These are phyloP conservation scores for Deroplatys truncata DNA, from an alignment of 2,888 invertebrate genomes.

Conservation along the genomic window DNA sequence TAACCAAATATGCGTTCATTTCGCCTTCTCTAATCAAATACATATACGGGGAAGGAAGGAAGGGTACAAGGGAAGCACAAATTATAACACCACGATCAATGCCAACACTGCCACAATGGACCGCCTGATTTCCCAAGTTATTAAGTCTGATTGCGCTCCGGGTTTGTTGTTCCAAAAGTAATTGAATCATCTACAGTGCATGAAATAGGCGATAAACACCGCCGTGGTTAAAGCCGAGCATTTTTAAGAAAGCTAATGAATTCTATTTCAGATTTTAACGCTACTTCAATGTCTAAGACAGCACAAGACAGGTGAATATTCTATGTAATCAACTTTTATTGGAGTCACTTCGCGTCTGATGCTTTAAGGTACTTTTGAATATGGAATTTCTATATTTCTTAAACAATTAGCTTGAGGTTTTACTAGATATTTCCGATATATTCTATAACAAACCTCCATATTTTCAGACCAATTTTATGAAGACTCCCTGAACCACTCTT, in stretches of 20 bases:
- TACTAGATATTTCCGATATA: too few species aligned
- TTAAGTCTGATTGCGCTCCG: not conserved
- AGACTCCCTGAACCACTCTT: too few species aligned
- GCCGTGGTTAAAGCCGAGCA: not conserved
- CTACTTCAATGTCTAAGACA: not conserved
- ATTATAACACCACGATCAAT: not conserved
- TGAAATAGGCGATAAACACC: not conserved
- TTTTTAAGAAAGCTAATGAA: not conserved
- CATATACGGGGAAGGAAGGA: not conserved
- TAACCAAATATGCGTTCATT: conserved; percentile 5
- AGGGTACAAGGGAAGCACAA: not conserved
- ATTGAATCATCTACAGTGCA: not conserved
- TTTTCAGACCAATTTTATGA: too few species aligned
- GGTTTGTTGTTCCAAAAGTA: not conserved
- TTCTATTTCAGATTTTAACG: not conserved
- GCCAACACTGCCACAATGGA: not conserved
- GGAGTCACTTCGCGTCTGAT: too few species aligned
- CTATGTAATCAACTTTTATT: too few species aligned
- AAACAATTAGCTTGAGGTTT: too few species aligned
- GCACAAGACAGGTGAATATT: not conserved
- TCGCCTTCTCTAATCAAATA: conserved; percentile 9
- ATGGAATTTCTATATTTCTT: too few species aligned
- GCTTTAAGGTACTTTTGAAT: too few species aligned
- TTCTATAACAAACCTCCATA: too few species aligned
- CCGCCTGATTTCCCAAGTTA: not conserved